Percentiles rank a stretch among this genome's conserved stretches.
These are phyloP conservation scores for Lycopodina hypogea DNA, from an alignment of 37 sponge, comb jelly and placozoan species.

Conservation along the genomic window DNA sequence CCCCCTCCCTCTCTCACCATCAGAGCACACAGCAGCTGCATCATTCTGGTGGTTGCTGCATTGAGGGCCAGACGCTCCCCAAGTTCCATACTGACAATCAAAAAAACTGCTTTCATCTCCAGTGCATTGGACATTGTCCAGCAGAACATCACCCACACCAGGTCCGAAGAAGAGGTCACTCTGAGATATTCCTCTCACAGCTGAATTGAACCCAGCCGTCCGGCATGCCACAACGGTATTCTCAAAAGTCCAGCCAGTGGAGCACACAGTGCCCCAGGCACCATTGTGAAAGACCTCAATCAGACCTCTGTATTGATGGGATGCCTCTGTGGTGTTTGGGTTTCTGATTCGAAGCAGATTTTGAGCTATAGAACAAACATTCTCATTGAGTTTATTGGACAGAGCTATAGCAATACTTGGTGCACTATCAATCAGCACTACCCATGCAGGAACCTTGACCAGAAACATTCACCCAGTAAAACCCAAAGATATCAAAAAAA, in stretches of 20 bases:
- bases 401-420: background rate
- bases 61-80: background rate
- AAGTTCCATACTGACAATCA: background rate
- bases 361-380: conserved; percentile 8
- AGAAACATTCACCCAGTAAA: too few relatives aligned
- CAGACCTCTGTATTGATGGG: conserved; percentile 40
- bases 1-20: conserved; percentile 50
- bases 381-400: too few relatives aligned
- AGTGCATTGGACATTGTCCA: conserved; percentile 27
- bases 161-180: conserved; percentile 10
- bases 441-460: too few relatives aligned
- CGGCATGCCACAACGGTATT: conserved; percentile 50
- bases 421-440: background rate
- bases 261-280: conserved; percentile 59
- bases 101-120: conserved; percentile 20
- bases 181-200: conserved; percentile 22
- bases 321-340: conserved; percentile 14
- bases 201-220: conserved; percentile 33
- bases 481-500: too few relatives aligned
- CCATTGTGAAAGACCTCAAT: conserved; percentile 44
- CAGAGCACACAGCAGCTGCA: conserved; percentile 51
- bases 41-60: conserved; percentile 20
- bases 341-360: conserved; percentile 17
- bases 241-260: conserved; percentile 18
- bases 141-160: conserved; percentile 2